phyloP scores from a whole-genome alignment of 1,140 invertebrate genomes.

The Macrosteles quadrilineatus region DNA sequence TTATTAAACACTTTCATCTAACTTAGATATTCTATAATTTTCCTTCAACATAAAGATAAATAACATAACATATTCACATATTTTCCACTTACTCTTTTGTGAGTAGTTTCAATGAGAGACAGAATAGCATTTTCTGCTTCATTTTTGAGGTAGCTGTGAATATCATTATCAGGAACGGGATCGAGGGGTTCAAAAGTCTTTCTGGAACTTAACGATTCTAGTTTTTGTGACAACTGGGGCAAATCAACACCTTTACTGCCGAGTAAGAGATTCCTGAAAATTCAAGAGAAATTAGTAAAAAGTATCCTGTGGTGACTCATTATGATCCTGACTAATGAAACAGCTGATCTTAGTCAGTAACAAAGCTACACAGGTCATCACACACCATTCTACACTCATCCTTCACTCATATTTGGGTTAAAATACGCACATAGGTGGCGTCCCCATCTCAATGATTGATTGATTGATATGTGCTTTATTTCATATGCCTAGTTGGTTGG shows the following conservation, averaged over 20 bases:
- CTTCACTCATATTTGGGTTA: no score
- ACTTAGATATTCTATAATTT: no score
- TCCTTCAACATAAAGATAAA: background rate
- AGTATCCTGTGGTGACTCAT: background rate
- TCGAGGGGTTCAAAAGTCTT: constrained; percentile 87
- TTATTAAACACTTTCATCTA: no score
- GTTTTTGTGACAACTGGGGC: constrained; percentile 86
- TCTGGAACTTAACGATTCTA: constrained; percentile 82
- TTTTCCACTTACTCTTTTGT: constrained; percentile 66
- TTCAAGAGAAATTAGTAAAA: constrained; percentile 41
- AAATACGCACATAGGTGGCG: no score
- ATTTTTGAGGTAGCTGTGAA: constrained; percentile 86
- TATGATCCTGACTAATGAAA: no score
- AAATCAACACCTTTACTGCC: constrained; percentile 91
- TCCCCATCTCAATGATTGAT: no score
- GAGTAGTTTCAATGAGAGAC: constrained; percentile 86
- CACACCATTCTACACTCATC: no score
- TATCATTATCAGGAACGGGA: constrained; percentile 86
- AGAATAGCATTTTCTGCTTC: constrained; percentile 93
- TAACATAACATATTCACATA: background rate
- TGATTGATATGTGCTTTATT: no score
- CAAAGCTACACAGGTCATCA: no score
- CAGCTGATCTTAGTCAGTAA: no score
- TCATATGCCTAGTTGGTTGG: no score
- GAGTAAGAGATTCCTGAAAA: constrained; percentile 82